phyloP scores from a whole-genome alignment of 2,113 vertebrate species.

The Brachirus orientalis region DNA sequence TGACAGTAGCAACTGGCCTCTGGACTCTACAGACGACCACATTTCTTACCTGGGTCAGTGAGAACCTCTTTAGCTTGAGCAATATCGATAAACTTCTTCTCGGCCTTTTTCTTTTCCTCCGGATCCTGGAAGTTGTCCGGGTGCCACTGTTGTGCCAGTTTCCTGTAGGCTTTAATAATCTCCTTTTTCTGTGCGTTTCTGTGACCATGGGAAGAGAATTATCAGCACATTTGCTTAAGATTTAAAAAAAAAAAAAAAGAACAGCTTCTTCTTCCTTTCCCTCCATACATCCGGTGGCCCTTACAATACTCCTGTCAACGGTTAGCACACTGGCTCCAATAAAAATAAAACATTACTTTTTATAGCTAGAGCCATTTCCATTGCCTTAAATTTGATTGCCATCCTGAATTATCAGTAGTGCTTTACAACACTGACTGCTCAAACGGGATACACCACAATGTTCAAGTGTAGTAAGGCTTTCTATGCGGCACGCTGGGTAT shows the following conservation, averaged over 20 bases:
- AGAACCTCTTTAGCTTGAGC: conserved; percentile 98
- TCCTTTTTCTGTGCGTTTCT: conserved; percentile 98
- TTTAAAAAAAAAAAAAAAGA: too few relatives aligned
- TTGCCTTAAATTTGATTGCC: conserved; percentile 6
- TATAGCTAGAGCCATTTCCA: background rate
- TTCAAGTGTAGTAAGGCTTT: background rate
- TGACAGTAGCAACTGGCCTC: conserved; percentile 11
- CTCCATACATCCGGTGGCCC: background rate
- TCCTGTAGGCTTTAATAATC: conserved; percentile 97
- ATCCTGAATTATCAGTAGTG: background rate
- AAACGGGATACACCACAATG: background rate
- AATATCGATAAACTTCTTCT: conserved; percentile 98
- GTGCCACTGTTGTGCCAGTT: conserved; percentile 96
- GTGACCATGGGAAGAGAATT: conserved; percentile 5
- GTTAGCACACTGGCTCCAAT: conserved; percentile 4
- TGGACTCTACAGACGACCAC: background rate
- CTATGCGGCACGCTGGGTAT: background rate
- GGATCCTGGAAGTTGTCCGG: conserved; percentile 97
- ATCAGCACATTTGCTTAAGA: conserved; percentile 22
- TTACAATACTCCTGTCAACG: conserved; percentile 9
- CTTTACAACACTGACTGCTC: conserved; percentile 5
- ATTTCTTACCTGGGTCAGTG: conserved; percentile 90
- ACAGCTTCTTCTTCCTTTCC: background rate
- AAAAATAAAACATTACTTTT: conserved; percentile 5
- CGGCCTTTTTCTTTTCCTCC: conserved; percentile 95